Percentiles rank a stretch among this genome's conserved stretches.
phyloP scores from a whole-genome alignment of 2,888 invertebrate genomes.

The Papilio protenor region DNA sequence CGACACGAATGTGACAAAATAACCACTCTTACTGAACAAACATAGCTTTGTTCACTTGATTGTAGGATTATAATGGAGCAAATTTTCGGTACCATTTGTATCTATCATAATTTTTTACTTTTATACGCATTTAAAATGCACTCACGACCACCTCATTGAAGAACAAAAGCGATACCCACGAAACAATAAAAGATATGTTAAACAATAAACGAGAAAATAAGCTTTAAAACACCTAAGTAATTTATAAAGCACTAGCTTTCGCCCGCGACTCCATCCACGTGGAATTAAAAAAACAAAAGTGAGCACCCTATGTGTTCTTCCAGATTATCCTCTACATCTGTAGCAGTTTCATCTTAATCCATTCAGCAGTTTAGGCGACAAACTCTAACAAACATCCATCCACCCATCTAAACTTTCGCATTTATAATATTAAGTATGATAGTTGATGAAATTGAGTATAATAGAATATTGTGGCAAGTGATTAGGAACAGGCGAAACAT shows the following conservation, averaged over 20 bases:
- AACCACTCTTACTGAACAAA: slow-evolving; percentile 72
- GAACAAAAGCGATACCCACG: neutral
- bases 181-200: neutral
- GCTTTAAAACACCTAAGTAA: no score
- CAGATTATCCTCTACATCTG: no score
- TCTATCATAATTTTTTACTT: neutral
- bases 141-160: neutral
- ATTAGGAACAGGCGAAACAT: neutral
- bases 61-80: slow-evolving; percentile 27
- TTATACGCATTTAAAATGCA: neutral
- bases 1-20: slow-evolving; percentile 77
- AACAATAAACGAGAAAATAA: no score
- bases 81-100: neutral
- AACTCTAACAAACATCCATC: no score
- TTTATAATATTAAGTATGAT: no score
- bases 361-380: no score
- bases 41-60: slow-evolving; percentile 55
- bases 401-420: no score
- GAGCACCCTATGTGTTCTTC: no score
- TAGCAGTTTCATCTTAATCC: no score
- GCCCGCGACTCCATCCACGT: no score
- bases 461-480: neutral
- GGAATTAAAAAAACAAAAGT: no score
- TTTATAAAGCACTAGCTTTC: no score
- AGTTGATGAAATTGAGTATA: neutral